Conservation (phyloP, 1,140 invertebrate genomes). For the Leptonema lineaticorne region DNA sequence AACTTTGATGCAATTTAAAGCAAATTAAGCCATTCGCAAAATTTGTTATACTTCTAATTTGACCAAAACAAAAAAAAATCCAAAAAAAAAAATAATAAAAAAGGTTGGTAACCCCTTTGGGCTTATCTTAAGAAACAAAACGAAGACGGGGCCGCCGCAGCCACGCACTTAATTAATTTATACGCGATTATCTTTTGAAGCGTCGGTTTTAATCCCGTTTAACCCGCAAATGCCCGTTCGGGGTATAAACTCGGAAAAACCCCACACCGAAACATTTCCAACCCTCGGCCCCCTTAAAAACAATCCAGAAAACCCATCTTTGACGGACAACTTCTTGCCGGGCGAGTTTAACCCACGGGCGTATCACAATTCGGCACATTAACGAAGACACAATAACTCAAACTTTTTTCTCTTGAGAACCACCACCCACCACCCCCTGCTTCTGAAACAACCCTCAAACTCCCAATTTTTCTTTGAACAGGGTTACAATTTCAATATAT, state of each 20-base stretch:
- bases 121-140: neutral
- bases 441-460: neutral
- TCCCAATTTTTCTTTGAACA: too few relatives aligned
- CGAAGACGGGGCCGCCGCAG: slow-evolving; percentile 9
- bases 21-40: too few relatives aligned
- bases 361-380: slow-evolving; percentile 22
- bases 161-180: slow-evolving; percentile 43
- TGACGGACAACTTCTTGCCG: slow-evolving; percentile 10
- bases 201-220: slow-evolving; percentile 40
- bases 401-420: neutral
- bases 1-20: too few relatives aligned
- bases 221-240: slow-evolving; percentile 24
- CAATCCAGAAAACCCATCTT: neutral
- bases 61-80: neutral
- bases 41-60: neutral
- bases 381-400: neutral
- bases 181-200: slow-evolving; percentile 42
- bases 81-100: neutral
- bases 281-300: neutral
- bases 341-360: neutral
- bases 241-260: too few relatives aligned
- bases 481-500: too few relatives aligned
- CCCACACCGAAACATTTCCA: neutral
- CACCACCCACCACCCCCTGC: neutral
- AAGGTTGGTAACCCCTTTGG: neutral